A percentile compares a stretch with the other conserved stretches of the same genome.
These are phyloP conservation scores for Diaphora mendica DNA, from an alignment of 2,888 invertebrate genomes.

Conservation along the genomic window DNA sequence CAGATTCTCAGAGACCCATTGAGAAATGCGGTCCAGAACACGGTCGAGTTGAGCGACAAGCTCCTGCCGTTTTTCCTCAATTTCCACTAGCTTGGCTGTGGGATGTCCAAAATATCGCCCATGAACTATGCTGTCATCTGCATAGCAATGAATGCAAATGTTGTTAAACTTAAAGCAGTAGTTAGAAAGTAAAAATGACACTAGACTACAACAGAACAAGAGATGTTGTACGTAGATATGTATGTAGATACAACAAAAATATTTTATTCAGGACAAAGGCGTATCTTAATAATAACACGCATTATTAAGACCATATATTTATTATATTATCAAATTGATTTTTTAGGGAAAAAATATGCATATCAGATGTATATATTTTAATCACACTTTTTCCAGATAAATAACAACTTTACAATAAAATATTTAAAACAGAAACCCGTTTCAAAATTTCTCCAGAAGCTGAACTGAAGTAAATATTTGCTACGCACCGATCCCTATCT, in stretches of 20 bases:
- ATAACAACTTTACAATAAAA: conserved; percentile 17
- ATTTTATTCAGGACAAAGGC: not conserved
- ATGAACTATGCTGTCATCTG: no score
- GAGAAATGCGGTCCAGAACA: no score
- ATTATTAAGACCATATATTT: not conserved
- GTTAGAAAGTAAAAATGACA: not conserved
- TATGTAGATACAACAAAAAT: not conserved
- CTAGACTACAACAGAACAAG: not conserved
- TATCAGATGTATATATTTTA: not conserved
- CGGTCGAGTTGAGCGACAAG: no score
- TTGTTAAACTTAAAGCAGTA: not conserved
- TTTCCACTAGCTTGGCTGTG: no score
- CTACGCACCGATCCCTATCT: conserved; percentile 54
- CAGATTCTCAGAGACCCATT: no score
- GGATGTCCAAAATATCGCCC: no score
- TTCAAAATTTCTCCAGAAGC: conserved; percentile 41
- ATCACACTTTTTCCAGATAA: not conserved
- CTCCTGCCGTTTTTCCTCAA: no score
- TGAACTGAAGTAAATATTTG: conserved; percentile 46
- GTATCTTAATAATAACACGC: not conserved
- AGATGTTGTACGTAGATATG: not conserved
- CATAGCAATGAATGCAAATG: no score
- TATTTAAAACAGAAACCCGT: conserved; percentile 20
- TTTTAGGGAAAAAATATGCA: not conserved
- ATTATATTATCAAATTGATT: not conserved